Evolutionary conservation across 2,888 invertebrate genomes (phyloP).

Genomic region (Hirtodrosophila trivittata): DNA sequence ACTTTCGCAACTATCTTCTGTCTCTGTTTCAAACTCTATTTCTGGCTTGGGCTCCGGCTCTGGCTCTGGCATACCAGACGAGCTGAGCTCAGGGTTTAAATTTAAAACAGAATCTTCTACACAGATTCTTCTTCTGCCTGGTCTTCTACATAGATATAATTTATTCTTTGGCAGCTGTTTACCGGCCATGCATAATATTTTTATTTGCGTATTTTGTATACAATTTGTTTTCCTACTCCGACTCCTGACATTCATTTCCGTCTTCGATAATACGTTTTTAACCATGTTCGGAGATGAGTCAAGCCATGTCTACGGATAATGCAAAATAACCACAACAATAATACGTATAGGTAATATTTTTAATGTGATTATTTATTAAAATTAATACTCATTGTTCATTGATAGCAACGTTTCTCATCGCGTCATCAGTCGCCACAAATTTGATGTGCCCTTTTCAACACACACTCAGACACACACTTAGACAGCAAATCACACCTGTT

Average conservation of each 20-base stretch:
- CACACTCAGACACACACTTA: constrained; percentile 9
- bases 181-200: constrained; percentile 63
- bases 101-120: constrained; percentile 61
- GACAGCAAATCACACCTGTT: constrained; percentile 53
- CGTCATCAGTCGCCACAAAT: constrained; percentile 63
- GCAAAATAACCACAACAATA: constrained; percentile 46
- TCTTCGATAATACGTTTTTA: constrained; percentile 80
- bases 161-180: constrained; percentile 72
- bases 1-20: constrained; percentile 29
- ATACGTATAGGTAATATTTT: constrained; percentile 57
- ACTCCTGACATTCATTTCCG: constrained; percentile 79
- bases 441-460: constrained; percentile 55
- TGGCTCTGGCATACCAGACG: constrained; percentile 43
- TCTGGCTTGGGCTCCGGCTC: constrained; percentile 12
- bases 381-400: constrained; percentile 78
- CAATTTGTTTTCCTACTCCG: constrained; percentile 53
- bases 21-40: constrained; percentile 7
- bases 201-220: constrained; percentile 52
- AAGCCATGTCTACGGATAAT: constrained; percentile 73
- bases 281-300: constrained; percentile 75
- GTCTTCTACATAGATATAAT: constrained; percentile 62
- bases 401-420: constrained; percentile 58
- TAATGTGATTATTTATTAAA: constrained; percentile 76
- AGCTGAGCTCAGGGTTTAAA: constrained; percentile 74
- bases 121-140: constrained; percentile 34